Evolutionary conservation across 2,113 vertebrate genomes (phyloP).

Genomic region (mouse (Mus musculus)): DNA sequence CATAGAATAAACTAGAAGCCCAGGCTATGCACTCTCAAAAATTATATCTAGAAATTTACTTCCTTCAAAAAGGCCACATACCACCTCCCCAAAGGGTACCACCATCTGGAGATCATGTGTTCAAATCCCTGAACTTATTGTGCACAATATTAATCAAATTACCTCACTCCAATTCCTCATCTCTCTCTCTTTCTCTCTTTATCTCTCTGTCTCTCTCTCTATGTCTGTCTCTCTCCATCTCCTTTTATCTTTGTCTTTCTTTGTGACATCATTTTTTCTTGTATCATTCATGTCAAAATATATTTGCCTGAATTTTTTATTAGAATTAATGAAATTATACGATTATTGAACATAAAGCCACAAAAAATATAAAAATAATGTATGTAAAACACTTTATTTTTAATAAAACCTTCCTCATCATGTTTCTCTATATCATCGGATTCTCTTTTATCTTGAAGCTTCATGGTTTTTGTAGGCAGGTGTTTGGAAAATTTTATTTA

Average conservation of each 20-base stretch:
- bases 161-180: not conserved
- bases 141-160: not conserved
- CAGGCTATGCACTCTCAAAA: not conserved
- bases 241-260: not conserved
- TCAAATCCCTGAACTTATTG: not conserved
- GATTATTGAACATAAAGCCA: not conserved
- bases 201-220: too few species aligned
- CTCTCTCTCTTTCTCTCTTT: not conserved
- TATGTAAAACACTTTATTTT: not conserved
- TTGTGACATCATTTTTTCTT: not conserved
- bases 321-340: not conserved
- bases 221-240: too few species aligned
- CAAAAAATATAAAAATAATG: not conserved
- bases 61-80: not conserved
- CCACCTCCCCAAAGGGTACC: too few species aligned
- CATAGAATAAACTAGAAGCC: not conserved
- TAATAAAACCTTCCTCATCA: not conserved
- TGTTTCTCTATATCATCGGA: too few species aligned
- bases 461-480: too few species aligned
- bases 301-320: not conserved
- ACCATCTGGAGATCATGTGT: too few species aligned
- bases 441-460: not conserved
- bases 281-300: not conserved
- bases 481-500: not conserved
- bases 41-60: rapidly evolving